Evolutionary conservation across 2,888 invertebrate genomes (phyloP), one percentile per base, ranked within the genome.

Genomic region (Dichetophora obliterata): DNA sequence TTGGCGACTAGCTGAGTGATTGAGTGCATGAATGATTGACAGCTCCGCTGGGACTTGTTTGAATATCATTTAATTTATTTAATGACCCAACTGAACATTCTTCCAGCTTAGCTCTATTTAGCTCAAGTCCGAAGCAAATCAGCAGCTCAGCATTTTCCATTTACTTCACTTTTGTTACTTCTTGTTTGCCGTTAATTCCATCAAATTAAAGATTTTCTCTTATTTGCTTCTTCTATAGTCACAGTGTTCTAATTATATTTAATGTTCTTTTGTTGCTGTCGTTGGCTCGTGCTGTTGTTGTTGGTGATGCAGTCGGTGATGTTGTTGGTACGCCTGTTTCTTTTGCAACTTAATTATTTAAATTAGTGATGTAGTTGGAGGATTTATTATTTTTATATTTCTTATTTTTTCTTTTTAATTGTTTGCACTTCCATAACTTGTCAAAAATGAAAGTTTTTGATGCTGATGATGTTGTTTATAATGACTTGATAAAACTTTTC

Each of bases 51-150:
- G 43, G 52, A 74, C 54, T 74, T 72, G 9, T 65, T 65, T 74
- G 65, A 74, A 74, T 74, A 74, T 74, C 66, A 66, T 66, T 74
- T 66, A 65, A 74, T 54, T 63, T 59, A 59, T 73, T 66, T 74
- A 74, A 74, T 74, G 34, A 74, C 37, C 54, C 37, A 54, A 74
- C 27, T 74, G 54, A 52, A 74, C 48, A 43, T 63, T 73, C 11
- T 61, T 19, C n/a, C 52, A 27, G 14, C 16, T 27, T 6, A 16
- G 31, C 54, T 34, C 16, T 5, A 22, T 6, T 27, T 6, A 16
- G 31, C 54, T 34, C 16, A 11, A 22, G 11, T 3, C 19, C 37
- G n/a, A 8, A 8, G 31, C 43, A 5, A 6, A 34, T 34, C 37
- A 34, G 16, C 37, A 19, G 37, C 34, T 65, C 65, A 37, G 65